Conservation (phyloP, 2,113 vertebrate genomes). For the Gadus chalcogrammus region DNA sequence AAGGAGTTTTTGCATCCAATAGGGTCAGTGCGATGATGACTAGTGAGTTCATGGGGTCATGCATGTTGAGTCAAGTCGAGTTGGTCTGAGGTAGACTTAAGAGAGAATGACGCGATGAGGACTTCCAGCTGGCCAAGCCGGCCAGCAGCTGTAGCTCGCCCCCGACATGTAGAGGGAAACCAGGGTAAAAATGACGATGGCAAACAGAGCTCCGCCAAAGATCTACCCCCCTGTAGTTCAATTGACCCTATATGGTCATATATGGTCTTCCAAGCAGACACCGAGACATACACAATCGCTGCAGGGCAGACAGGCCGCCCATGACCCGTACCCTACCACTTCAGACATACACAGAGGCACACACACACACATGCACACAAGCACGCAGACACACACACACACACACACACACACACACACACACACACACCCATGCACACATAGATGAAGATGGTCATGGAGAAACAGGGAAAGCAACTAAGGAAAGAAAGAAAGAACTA, state of each 20-base stretch:
- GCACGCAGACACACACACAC: not conserved
- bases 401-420: too few species aligned
- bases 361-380: not conserved
- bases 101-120: too few species aligned
- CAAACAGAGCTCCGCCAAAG: too few species aligned
- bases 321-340: too few species aligned
- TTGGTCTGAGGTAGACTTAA: too few species aligned
- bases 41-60: too few species aligned
- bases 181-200: slow-evolving; percentile 21
- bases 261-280: slow-evolving; percentile 13
- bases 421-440: not conserved
- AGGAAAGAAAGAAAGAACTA: slow-evolving; percentile 21
- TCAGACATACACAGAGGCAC: slow-evolving; percentile 11
- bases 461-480: not conserved
- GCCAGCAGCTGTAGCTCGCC: slow-evolving; percentile 55
- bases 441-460: not conserved
- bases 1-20: too few species aligned
- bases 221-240: not conserved
- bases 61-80: too few species aligned
- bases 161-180: slow-evolving; percentile 38
- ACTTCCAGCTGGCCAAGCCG: slow-evolving; percentile 51
- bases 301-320: too few species aligned
- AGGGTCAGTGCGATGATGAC: too few species aligned
- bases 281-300: slow-evolving; percentile 27
- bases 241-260: slow-evolving; percentile 37